phyloP scores from a whole-genome alignment of 2,797 vertebrate genomes.

The Danio tinwini region DNA sequence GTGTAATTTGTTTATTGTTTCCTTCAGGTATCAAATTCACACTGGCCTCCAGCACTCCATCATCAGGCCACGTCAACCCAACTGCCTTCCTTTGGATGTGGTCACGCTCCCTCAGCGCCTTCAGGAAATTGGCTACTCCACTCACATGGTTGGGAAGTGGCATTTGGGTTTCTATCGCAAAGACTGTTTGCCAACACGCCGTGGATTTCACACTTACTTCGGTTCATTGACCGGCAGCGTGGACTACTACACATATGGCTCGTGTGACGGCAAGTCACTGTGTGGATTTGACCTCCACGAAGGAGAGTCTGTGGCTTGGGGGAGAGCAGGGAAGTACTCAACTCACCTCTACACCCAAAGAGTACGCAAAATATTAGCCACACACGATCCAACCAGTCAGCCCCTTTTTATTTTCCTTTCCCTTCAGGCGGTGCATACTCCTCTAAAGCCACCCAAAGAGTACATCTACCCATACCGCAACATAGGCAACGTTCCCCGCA shows the following conservation, averaged over 20 bases:
- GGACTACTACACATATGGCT: conserved; percentile 94
- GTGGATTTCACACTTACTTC: conserved; percentile 93
- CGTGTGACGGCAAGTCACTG: conserved; percentile 89
- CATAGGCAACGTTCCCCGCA: conserved; percentile 88
- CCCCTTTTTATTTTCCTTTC: conserved; percentile 95
- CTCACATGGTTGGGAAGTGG: conserved; percentile 98
- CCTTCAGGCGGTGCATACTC: conserved; percentile 94
- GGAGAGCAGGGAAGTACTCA: conserved; percentile 90
- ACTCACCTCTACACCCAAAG: conserved; percentile 91
- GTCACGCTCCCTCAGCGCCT: conserved; percentile 93
- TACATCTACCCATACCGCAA: conserved; percentile 92
- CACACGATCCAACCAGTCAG: conserved; percentile 73
- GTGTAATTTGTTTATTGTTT: not conserved
- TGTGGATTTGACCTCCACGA: conserved; percentile 95
- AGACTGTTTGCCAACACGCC: conserved; percentile 90
- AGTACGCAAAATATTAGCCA: conserved; percentile 89
- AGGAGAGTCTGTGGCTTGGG: conserved; percentile 90
- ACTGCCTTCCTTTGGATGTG: conserved; percentile 88
- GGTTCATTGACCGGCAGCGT: conserved; percentile 95
- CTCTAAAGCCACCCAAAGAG: conserved; percentile 89
- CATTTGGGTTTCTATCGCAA: conserved; percentile 97
- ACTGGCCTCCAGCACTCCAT: conserved; percentile 72
- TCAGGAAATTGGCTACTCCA: conserved; percentile 89
- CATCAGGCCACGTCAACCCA: conserved; percentile 94
- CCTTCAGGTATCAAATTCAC: conserved; percentile 95